Evolutionary conservation across 2,797 vertebrate species (phyloP), one percentile per base, ranked within the genome.

Genomic region (Apogon hyalosoma): DNA sequence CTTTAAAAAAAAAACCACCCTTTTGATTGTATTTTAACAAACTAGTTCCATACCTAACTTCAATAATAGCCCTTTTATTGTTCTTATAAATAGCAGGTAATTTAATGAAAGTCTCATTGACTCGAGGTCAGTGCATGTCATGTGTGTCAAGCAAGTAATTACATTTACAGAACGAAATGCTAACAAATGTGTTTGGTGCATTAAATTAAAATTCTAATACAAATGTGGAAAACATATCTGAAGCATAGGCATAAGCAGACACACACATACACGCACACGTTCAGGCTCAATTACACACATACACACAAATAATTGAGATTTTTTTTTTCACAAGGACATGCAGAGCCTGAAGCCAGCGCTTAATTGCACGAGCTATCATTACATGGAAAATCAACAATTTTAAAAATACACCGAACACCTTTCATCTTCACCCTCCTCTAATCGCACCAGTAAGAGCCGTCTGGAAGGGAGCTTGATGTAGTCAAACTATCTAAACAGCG

Each of bases 301-400:
- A 83, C 83, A 87, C 89, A 88, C 87, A 80, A 79, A 90, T 91
- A 92, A 91, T 90, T 92, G 85, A 93, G 89, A 86, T n/a, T 91
- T 92, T 91, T 91, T 83, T 69, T 78, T 68, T 85, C 87, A 92
- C 92, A 94, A 94, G 93, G 93, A 93, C 93, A 90, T 59, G 82
- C 77, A 83, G 87, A 89, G 92, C 94, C 94, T 71, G 79, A 42
- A 94, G 94, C 92, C 87, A 92, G 84, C 47, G 71, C 87, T 93
- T 94, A 94, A 94, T 94, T 94, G 92, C 92, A 85, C 62, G 75
- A 90, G 92, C 92, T 93, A 93, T 93, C 92, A 93, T 94, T 93
- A 94, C 89, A 86, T 47, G 85, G 90, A 93, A 94, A 94, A 92
- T 93, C 93, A 93, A 93, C 92, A 92, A 92, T 93, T 94, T 94